Evolutionary conservation across 2,888 invertebrate genomes (phyloP).

Genomic region (Harpalus rufipes): DNA sequence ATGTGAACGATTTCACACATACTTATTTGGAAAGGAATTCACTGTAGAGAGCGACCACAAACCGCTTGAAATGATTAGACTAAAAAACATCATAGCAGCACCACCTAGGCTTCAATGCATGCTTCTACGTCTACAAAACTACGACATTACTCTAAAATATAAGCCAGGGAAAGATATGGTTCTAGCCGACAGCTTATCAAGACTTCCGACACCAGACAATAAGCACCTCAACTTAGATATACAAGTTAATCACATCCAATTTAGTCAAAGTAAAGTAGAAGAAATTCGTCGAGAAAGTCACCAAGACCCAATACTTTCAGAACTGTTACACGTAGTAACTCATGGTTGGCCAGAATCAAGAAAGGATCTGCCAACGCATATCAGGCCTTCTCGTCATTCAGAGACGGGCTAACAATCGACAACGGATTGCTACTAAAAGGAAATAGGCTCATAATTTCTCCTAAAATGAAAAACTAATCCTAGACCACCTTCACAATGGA

Average conservation of each 20-base stretch:
- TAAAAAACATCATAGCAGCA: slow-evolving; percentile 6
- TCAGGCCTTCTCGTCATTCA: not conserved
- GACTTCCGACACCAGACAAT: not conserved
- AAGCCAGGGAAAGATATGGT: not conserved
- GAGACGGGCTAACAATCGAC: not conserved
- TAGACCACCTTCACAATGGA: not conserved
- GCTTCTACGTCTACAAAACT: slow-evolving; percentile 4
- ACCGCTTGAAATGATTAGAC: not conserved
- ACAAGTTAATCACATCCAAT: not conserved
- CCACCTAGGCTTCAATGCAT: slow-evolving; percentile 7
- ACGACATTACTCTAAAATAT: not conserved
- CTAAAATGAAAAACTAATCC: not conserved
- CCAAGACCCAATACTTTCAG: not conserved
- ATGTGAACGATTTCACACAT: not conserved
- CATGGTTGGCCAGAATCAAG: slow-evolving; percentile 15
- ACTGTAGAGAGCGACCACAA: not conserved
- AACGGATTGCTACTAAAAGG: slow-evolving; percentile 1
- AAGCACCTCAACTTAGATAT: not conserved
- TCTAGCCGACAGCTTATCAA: not conserved
- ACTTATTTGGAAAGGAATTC: not conserved
- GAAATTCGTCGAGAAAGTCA: slow-evolving; percentile 5
- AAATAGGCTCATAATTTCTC: not conserved
- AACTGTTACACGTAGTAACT: not conserved
- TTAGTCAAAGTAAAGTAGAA: not conserved
- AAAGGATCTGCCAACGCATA: not conserved